A percentile compares a stretch with the other conserved stretches of the same genome.
Evolutionary conservation across 2,113 vertebrate genomes (phyloP).

Genomic region (Clarias macrocephalus): DNA sequence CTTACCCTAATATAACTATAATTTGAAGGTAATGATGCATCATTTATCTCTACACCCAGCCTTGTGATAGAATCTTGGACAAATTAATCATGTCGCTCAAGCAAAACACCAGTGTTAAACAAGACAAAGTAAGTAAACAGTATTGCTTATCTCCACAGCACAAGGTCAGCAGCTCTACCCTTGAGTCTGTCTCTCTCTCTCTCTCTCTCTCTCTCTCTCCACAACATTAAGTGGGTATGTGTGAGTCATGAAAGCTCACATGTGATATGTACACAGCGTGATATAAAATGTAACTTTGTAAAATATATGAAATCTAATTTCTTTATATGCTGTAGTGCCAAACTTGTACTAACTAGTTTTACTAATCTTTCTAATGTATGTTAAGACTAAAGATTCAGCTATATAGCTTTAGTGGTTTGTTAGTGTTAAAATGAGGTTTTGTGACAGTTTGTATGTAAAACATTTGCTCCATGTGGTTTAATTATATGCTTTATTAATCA

Average conservation of each 20-base stretch:
- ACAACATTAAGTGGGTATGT: not conserved
- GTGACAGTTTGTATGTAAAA: not conserved
- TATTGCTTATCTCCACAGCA: slow-evolving; percentile 16
- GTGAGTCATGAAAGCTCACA: not conserved
- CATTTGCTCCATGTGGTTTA: not conserved
- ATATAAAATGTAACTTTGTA: not conserved
- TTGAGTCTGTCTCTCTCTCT: not conserved
- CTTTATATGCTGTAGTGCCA: not conserved
- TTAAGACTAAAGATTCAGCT: not conserved
- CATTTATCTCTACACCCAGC: not conserved
- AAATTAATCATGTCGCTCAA: slow-evolving; percentile 1
- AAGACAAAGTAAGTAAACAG: not conserved
- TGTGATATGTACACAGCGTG: not conserved
- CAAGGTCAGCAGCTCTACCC: slow-evolving; percentile 26
- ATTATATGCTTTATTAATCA: not conserved
- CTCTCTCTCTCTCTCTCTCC: not conserved
- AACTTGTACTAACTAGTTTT: not conserved
- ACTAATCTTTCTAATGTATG: not conserved
- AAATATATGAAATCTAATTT: not conserved
- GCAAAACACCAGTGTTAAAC: slow-evolving; percentile 1
- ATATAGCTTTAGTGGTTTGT: not conserved
- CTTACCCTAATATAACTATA: not conserved
- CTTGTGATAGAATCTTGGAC: not conserved
- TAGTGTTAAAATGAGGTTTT: not conserved
- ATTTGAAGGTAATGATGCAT: not conserved